Percentiles rank a stretch among this genome's conserved stretches.
Evolutionary conservation across 2,113 vertebrate genomes (phyloP).

Genomic region (Willisornis vidua): DNA sequence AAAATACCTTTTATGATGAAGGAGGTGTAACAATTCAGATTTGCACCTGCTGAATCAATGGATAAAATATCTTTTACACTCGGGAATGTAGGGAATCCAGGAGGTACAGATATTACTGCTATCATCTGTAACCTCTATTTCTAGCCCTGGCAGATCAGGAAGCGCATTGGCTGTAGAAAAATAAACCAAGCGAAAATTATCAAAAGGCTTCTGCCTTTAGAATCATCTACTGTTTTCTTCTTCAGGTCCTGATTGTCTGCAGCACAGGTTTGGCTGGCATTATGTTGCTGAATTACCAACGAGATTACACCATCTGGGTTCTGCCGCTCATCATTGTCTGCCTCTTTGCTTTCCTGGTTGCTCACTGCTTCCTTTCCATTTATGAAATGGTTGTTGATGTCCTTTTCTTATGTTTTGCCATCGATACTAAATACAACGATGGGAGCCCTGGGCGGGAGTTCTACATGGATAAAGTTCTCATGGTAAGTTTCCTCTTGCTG

Average conservation of each 20-base stretch:
- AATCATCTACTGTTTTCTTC: conserved; percentile 19
- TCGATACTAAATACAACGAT: conserved; percentile 98
- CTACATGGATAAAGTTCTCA: conserved; percentile 99
- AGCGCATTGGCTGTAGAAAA: background rate
- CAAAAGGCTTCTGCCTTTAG: background rate
- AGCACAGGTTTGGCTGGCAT: conserved; percentile 91
- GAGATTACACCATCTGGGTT: conserved; percentile 94
- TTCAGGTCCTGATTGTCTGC: conserved; percentile 91
- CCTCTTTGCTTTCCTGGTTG: conserved; percentile 96
- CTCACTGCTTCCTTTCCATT: conserved; percentile 98
- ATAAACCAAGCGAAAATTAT: background rate
- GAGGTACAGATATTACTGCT: background rate
- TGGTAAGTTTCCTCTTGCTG: conserved; percentile 79
- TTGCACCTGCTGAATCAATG: background rate
- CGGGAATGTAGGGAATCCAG: background rate
- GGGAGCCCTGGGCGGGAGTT: conserved; percentile 94
- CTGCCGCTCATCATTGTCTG: conserved; percentile 94
- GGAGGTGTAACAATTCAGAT: background rate
- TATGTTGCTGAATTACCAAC: conserved; percentile 93
- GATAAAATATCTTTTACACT: background rate
- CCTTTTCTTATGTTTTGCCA: conserved; percentile 97
- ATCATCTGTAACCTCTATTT: background rate
- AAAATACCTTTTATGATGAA: background rate
- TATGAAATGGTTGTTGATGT: conserved; percentile 99
- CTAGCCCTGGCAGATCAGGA: background rate